Evolutionary conservation across 1,140 invertebrate species (phyloP), one percentile per base, ranked within the genome.

Genomic region (Orchestia grillus): DNA sequence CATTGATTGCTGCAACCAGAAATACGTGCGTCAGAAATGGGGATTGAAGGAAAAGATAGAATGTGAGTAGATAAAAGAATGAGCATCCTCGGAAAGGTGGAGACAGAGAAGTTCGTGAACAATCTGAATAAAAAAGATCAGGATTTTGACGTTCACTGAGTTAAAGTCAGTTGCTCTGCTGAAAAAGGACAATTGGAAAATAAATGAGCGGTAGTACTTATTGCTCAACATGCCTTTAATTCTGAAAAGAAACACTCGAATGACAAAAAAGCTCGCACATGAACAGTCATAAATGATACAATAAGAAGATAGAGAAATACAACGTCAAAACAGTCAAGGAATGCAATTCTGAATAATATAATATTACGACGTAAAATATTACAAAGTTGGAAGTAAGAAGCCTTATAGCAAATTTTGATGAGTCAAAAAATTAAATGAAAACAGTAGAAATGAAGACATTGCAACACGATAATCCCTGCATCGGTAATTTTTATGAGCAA

Each of bases 1-100:
- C 47, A 95, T 95, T 42, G 96, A 96, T 90, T 97, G 96, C 96
- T 96, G 96, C 91, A 96, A 91, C 77, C 95, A 97, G 53, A 96
- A 90, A 77, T 77, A 3, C 15, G 28, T 19, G 36, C 15, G 36
- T 77, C 28, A 36, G 36, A 23, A 36, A 23, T 1, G 28, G 62
- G 11, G 62, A 23, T 77, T 77, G 11, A 1, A 15, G 36, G 62
- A 19, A 28, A 15, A 77, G 36, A 3, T 15, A 77, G 28, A 23
- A 36, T 77, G 15, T 15, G 15, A 36, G 28, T 23, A 3, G 28
- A 77, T 77, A 1, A 3, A 19, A 28, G 28, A 77, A 77, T 19
- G 11, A 77, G 62, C 15, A 36, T 36, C 11, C 36, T 15, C 1
- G 36, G 28, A 23, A 23, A 23, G 11, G 28, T 3, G 36, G 36